phyloP scores from a whole-genome alignment of 2,113 vertebrate species.

The Phaethornis superciliosus region DNA sequence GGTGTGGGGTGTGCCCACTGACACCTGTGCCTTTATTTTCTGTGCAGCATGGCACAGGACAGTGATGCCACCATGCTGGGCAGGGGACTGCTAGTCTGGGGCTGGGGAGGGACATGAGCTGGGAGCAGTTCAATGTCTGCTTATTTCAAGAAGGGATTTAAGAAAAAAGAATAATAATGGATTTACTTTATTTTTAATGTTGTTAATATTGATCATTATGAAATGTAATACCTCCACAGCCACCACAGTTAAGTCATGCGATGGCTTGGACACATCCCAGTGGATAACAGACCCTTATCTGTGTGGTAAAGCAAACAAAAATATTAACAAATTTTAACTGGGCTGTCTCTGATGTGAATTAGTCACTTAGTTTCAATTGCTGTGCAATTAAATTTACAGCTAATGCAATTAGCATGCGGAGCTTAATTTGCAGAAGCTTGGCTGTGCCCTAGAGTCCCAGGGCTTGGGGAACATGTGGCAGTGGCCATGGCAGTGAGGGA shows the following conservation, averaged over 20 bases:
- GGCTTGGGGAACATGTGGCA: accelerated
- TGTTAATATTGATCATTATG: not conserved
- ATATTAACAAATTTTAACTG: not conserved
- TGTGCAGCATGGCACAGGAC: accelerated
- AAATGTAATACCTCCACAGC: not conserved
- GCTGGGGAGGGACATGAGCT: too few species aligned
- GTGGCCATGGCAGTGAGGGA: not conserved
- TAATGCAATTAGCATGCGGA: not conserved
- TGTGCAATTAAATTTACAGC: not conserved
- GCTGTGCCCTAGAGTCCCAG: not conserved
- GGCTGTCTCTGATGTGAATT: not conserved
- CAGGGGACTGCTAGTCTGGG: accelerated
- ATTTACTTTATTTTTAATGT: not conserved
- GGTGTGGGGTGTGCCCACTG: not conserved
- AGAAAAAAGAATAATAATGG: too few species aligned
- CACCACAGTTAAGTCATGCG: accelerated
- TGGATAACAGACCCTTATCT: not conserved
- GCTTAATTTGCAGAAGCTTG: not conserved
- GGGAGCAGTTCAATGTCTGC: accelerated
- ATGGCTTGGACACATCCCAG: not conserved
- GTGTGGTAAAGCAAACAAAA: not conserved
- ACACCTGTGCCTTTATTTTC: not conserved
- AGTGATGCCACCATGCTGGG: not conserved
- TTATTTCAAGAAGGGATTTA: not conserved
- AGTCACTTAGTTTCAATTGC: not conserved